These are phyloP conservation scores for Pachyuromys duprasi DNA, from an alignment of 2,797 vertebrate species.

Conservation along the genomic window DNA sequence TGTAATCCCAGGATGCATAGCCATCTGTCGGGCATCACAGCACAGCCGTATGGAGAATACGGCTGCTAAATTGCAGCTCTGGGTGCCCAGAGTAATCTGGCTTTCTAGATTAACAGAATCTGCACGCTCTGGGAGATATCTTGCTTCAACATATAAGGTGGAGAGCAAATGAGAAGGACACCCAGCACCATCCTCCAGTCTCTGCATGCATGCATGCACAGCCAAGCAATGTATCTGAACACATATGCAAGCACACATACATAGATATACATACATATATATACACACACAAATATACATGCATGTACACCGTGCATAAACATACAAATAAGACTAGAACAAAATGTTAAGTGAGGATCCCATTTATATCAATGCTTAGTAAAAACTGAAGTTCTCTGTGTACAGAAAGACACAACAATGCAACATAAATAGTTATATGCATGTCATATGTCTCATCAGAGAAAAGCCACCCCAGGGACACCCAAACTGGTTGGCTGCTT, in stretches of 20 bases:
- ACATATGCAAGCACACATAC: neutral
- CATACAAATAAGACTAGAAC: neutral
- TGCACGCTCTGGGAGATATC: neutral
- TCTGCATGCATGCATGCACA: neutral
- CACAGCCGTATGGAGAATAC: too few species aligned
- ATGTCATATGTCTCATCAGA: neutral
- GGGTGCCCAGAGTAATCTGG: neutral
- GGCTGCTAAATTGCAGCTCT: too few species aligned
- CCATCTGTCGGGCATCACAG: too few species aligned
- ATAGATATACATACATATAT: neutral
- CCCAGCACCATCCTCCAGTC: neutral
- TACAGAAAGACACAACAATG: neutral
- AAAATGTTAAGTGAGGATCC: neutral
- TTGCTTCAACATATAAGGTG: neutral
- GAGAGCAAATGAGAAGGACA: neutral
- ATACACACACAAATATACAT: neutral
- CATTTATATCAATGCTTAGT: neutral
- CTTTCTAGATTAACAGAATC: neutral
- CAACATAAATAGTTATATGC: neutral
- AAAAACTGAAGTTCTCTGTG: constrained; percentile 12
- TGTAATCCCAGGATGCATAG: neutral
- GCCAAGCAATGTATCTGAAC: neutral
- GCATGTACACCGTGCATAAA: neutral
- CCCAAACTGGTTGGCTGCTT: neutral
- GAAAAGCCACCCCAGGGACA: neutral